These are phyloP conservation scores for Chaetops frenatus DNA, from an alignment of 2,113 vertebrate species.

Conservation along the genomic window DNA sequence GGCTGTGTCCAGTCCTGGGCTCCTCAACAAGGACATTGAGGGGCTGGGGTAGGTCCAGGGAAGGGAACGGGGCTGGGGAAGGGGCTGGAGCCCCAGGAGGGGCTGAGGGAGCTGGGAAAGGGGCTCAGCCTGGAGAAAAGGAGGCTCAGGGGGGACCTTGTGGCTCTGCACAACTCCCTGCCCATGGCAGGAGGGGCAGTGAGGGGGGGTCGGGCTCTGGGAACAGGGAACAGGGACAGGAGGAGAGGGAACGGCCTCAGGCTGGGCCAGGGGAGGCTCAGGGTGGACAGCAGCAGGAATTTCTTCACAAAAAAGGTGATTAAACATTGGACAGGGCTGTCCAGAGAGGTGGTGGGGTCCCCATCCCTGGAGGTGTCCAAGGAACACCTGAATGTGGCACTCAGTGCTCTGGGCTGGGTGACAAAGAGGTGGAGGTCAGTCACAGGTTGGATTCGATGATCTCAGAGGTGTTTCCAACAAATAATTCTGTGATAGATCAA, in stretches of 20 bases:
- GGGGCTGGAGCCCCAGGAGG: not conserved
- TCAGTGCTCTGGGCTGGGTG: not conserved
- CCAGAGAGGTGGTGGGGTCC: not conserved
- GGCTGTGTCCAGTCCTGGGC: not conserved
- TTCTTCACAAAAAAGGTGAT: accelerated
- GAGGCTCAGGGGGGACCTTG: not conserved
- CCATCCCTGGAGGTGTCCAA: not conserved
- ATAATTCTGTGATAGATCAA: not conserved
- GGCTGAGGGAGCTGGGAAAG: not conserved
- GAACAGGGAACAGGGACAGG: not conserved
- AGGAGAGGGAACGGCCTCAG: not conserved
- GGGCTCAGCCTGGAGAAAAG: not conserved
- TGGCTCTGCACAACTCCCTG: not conserved
- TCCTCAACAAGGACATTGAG: accelerated
- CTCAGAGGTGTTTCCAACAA: not conserved
- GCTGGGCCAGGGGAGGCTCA: accelerated
- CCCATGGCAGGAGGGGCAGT: not conserved
- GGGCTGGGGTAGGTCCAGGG: accelerated
- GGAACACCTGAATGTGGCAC: accelerated
- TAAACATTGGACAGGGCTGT: accelerated
- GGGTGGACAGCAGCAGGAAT: accelerated
- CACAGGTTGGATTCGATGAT: accelerated
- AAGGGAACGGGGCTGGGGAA: not conserved
- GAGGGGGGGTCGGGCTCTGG: not conserved
- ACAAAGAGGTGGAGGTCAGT: not conserved